Base-by-base conservation (phyloP, 2,113 vertebrate genomes). In the Dicrurus megarhynchus region DNA sequence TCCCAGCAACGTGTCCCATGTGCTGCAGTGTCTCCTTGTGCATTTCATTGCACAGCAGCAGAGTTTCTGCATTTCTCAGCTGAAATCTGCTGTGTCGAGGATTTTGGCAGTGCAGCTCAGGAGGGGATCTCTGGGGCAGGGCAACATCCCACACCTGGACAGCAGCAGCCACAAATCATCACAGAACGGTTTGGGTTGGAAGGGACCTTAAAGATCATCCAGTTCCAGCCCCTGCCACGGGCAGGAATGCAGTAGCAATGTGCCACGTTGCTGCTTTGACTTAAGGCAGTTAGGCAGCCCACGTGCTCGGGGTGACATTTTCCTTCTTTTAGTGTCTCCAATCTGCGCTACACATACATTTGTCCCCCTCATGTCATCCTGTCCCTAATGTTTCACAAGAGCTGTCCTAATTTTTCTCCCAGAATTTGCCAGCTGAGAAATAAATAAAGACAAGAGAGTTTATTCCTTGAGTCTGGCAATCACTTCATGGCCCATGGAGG, bases 221-320 rank as follows among this genome's bases (percentile, higher is more conserved):
- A 30, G 24, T 26, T 35, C 30, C 85, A 71, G 15, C 13, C 47
- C 8, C 49, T 71, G 47, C 63, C 18, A 3, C 3, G 15, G 33
- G 28, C 74, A 63, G n/a, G 47, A n/a, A 20, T 55, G 47, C 35
- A 74, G 59, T 6, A 74, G n/a, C 50, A 49, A 9, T 3, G 19
- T 41, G 60, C 33, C 37, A 39, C 30, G 4, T 8, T 24, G 26
- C 32, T 47, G 6, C 50, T 79, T 52, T 3, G n/a, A 53, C 16
- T 71, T 14, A 41, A 26, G 6, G 8, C 42, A 41, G 33, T 9
- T 23, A 22, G 56, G 49, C 47, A 50, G 41, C 46, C 23, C 11
- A 7, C 0, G 0, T 9, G 1, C 16, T 37, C 57, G 7, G 4
- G 16, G 33, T 59, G 47, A 63, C 13, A 8, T 50, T 92, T 39